phyloP scores from a whole-genome alignment of 2,113 vertebrate genomes.

The Notothenia coriiceps region DNA sequence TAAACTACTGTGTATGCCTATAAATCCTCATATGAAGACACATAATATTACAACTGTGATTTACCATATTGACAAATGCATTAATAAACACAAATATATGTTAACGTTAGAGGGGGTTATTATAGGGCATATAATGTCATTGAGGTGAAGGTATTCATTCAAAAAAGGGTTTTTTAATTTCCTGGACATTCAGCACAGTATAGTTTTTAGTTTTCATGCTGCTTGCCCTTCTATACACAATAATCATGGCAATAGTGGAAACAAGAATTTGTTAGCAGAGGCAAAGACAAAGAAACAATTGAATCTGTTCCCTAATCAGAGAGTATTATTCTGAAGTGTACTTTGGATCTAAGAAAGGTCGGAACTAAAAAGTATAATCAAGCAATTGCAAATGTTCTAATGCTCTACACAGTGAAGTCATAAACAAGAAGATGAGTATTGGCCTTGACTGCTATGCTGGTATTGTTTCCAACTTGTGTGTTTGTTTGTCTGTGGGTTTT shows the following conservation, averaged over 20 bases:
- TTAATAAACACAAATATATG: no score
- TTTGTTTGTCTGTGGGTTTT: no score
- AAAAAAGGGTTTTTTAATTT: no score
- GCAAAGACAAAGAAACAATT: conserved; percentile 16
- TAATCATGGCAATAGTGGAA: conserved; percentile 7
- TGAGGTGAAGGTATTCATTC: no score
- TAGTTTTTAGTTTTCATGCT: neutral
- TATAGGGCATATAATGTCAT: no score
- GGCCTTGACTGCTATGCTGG: no score
- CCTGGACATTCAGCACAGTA: neutral
- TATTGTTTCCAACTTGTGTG: no score
- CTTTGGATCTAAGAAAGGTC: neutral
- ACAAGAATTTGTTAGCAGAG: conserved; percentile 8
- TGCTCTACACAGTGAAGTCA: neutral
- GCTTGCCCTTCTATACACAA: neutral
- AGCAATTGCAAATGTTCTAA: neutral
- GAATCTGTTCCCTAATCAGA: conserved; percentile 3
- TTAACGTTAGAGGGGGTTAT: no score
- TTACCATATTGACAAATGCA: neutral
- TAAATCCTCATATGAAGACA: neutral
- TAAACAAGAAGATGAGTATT: neutral
- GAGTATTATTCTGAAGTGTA: neutral
- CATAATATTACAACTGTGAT: neutral
- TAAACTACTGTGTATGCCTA: neutral
- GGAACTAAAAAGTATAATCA: neutral